Percentiles rank a stretch among this genome's conserved stretches.
phyloP scores from a whole-genome alignment of 2,113 vertebrate genomes.

The Orcinus orca region DNA sequence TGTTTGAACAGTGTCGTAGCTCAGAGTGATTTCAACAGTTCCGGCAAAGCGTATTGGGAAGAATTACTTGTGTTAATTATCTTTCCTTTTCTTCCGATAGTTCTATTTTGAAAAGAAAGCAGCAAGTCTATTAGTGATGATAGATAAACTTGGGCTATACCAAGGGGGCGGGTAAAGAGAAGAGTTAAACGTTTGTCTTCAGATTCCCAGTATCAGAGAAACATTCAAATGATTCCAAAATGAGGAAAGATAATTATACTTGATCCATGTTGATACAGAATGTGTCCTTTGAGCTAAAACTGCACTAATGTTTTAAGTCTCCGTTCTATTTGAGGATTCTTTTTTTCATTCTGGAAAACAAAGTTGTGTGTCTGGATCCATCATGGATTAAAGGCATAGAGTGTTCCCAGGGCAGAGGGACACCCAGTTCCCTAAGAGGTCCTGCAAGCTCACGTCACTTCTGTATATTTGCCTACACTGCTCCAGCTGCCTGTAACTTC shows the following conservation, averaged over 20 bases:
- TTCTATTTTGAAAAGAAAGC: neutral
- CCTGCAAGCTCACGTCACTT: neutral
- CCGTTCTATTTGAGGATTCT: neutral
- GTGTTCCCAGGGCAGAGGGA: neutral
- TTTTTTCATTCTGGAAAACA: neutral
- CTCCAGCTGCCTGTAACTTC: neutral
- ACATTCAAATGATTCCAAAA: neutral
- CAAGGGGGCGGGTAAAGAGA: neutral
- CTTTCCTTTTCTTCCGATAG: neutral
- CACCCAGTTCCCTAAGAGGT: neutral
- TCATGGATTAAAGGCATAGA: neutral
- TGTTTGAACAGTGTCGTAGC: neutral
- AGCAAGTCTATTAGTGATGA: neutral
- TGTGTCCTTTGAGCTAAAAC: neutral
- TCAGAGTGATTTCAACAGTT: neutral
- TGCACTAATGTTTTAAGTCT: neutral
- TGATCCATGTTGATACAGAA: neutral
- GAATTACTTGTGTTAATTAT: neutral
- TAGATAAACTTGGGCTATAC: neutral
- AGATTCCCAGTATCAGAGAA: neutral
- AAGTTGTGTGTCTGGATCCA: no score
- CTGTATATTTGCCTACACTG: rapidly evolving
- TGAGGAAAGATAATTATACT: neutral
- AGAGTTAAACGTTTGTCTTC: neutral
- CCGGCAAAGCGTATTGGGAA: neutral